A percentile compares a stretch with the other conserved stretches of the same genome.
phyloP scores from a whole-genome alignment of 2,113 vertebrate species.

The Saguinus imperator region DNA sequence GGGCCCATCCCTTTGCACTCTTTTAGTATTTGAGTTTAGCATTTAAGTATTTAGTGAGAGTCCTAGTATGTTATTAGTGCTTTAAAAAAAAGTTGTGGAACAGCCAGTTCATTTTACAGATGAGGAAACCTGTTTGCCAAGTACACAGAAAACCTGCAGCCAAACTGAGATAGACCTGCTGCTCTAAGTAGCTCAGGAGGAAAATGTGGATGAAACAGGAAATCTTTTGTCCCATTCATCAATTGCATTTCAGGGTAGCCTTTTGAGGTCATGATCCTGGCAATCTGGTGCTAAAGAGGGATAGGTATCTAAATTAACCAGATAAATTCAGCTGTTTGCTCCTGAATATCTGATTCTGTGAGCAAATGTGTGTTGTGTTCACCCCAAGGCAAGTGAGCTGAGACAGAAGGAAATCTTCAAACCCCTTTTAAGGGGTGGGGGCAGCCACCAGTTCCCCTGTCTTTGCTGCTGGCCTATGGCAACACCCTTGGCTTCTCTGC shows the following conservation, averaged over 20 bases:
- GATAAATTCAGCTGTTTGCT: background rate
- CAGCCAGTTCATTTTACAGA: slow-evolving; percentile 15
- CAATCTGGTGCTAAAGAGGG: background rate
- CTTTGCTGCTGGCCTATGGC: background rate
- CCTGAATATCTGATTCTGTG: background rate
- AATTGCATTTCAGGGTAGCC: background rate
- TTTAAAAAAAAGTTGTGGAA: background rate
- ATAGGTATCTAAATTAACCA: background rate
- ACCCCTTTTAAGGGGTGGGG: background rate
- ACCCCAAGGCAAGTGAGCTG: background rate
- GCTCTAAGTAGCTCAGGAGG: background rate
- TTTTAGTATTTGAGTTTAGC: background rate
- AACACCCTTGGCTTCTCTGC: background rate
- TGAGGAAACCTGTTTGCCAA: slow-evolving; percentile 28
- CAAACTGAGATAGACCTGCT: background rate
- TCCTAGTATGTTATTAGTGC: background rate
- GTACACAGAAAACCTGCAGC: background rate
- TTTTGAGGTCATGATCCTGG: background rate
- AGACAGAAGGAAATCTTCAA: slow-evolving; percentile 5
- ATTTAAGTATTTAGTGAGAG: background rate
- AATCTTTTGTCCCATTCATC: background rate
- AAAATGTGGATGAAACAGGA: slow-evolving; percentile 9
- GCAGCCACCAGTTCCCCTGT: background rate
- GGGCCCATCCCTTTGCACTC: background rate
- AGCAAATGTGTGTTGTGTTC: background rate